Evolutionary conservation across 64 coral and sea anemone species (phyloP), one percentile per base, ranked within the genome.

Genomic region (Catalaphyllia jardinei): DNA sequence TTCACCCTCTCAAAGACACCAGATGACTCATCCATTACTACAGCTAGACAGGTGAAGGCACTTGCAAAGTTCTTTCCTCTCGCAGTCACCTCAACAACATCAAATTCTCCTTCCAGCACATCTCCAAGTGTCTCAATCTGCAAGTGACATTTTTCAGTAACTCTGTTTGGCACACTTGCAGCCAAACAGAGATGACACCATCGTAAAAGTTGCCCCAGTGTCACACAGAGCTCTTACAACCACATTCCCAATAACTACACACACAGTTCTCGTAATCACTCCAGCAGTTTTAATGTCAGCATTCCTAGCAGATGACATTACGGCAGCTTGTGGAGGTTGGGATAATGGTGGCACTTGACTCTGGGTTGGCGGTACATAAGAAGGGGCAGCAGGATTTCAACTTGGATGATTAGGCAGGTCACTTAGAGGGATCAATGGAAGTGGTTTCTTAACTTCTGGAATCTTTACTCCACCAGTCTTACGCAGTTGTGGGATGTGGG

Each of bases 71-170:
- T 74, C 13, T 38, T 13, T 74, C 72, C 54, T n/a, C 74, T 17
- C 6, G 33, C 74, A 17, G 74, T 77, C 19, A 77, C 74, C 74
- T 77, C 16, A 77, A n/a, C 74, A 42, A 77, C 31, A 77, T 77
- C 22, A 22, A 77, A 77, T 77, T 77, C 74, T 20, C 74, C 42
- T 49, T 0, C 31, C 54, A 57, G 54, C 54, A 57, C 54, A 57
- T 57, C 54, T 57, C 54, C 54, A 57, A 57, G 54, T 57, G 54
- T 57, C 10, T 57, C 54, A 57, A 57, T 57, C 54, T 12, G 54
- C 54, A 57, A 57, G 15, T 15, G 54, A 15, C 54, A 12, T 57
- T 57, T 57, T 4, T 8, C 54, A 11, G 15, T 8, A 57, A 57
- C 54, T 57, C 54, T 57, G 9, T 15, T 57, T 15, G 54, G 54